A percentile compares a stretch with the other conserved stretches of the same genome.
Conservation (phyloP, 2,113 vertebrate genomes). For the Gymnobelideus leadbeateri region DNA sequence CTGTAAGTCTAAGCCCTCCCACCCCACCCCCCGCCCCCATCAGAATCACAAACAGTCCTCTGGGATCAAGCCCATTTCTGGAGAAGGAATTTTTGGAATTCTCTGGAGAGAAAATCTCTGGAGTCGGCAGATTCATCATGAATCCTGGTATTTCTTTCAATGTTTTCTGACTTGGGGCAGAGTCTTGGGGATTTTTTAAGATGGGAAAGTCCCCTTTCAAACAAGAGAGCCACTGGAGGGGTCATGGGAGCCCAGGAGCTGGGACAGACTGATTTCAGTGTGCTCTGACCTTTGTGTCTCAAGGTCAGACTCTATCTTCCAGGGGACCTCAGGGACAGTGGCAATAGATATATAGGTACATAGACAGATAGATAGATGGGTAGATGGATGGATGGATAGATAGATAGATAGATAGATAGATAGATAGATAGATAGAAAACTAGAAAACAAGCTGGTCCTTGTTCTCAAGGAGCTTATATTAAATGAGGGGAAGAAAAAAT, state of each 20-base stretch:
- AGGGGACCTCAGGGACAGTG: background rate
- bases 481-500: background rate
- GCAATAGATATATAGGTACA: background rate
- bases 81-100: background rate
- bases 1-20: no score
- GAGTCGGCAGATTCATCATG: background rate
- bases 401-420: background rate
- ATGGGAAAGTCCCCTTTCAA: background rate
- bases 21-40: background rate
- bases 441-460: no score
- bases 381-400: no score
- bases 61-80: background rate
- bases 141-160: background rate
- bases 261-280: background rate
- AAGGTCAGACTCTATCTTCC: background rate
- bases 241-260: background rate
- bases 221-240: background rate
- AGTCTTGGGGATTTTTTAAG: background rate
- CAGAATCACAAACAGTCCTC: background rate
- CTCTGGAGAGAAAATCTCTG: background rate
- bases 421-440: background rate
- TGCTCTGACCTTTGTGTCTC: background rate
- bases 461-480: background rate
- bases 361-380: no score
- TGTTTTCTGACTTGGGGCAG: background rate